Evolutionary conservation across 2,113 vertebrate genomes (phyloP).

Genomic region (Bubalus kerabau): DNA sequence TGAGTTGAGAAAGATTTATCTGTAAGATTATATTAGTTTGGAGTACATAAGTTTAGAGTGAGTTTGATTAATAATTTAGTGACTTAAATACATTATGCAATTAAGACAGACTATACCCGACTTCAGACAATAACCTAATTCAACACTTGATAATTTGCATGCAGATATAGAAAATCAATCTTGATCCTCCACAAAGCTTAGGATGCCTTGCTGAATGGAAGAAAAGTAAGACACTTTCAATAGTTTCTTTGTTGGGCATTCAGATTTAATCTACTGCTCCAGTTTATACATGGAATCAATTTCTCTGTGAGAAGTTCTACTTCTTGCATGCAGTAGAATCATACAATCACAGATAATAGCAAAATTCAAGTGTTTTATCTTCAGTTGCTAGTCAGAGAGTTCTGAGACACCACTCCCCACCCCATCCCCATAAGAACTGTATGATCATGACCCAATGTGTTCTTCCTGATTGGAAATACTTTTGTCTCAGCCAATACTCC

Average conservation of each 20-base stretch:
- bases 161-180: not conserved
- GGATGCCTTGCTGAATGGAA: not conserved
- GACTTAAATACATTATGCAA: not conserved
- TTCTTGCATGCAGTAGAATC: not conserved
- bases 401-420: not conserved
- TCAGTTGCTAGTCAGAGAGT: not conserved
- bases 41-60: not conserved
- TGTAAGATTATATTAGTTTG: not conserved
- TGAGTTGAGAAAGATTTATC: not conserved
- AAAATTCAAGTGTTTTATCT: not conserved
- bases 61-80: not conserved
- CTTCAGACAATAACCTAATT: not conserved
- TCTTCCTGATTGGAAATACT: not conserved
- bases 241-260: not conserved
- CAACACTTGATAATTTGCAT: not conserved
- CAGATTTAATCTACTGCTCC: not conserved
- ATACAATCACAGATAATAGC: not conserved
- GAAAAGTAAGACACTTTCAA: not conserved
- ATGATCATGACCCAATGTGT: not conserved
- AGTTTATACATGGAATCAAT: not conserved
- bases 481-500: not conserved
- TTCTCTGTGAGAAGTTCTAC: not conserved
- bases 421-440: not conserved
- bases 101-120: not conserved
- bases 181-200: not conserved